These are phyloP conservation scores for Sapayoa aenigma DNA, from an alignment of 2,113 vertebrate genomes.

Conservation along the genomic window DNA sequence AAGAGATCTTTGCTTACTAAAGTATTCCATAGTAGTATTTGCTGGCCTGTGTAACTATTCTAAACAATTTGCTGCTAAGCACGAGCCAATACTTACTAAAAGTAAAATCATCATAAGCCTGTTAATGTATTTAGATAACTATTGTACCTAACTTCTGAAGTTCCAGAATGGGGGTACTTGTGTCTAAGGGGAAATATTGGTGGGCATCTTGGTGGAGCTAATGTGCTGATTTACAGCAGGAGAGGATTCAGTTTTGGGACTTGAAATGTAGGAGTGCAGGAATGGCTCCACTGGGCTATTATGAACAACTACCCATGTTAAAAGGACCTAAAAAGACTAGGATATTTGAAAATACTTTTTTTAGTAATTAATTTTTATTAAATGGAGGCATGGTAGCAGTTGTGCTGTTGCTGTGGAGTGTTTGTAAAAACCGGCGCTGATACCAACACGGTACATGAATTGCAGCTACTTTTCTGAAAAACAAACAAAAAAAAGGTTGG, in stretches of 20 bases:
- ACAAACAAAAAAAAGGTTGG: not conserved
- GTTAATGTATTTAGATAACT: not conserved
- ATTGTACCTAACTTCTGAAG: not conserved
- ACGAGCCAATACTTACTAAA: not conserved
- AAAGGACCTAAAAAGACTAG: not conserved
- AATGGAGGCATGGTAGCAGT: not conserved
- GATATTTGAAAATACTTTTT: not conserved
- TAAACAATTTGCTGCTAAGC: not conserved
- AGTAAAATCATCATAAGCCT: not conserved
- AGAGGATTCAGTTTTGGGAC: not conserved
- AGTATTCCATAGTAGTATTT: not conserved
- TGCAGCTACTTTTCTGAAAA: not conserved
- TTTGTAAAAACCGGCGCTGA: not conserved
- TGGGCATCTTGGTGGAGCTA: not conserved
- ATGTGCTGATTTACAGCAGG: not conserved
- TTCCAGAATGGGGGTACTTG: not conserved
- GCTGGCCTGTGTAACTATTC: not conserved
- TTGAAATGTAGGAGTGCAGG: not conserved
- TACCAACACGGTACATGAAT: not conserved
- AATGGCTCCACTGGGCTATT: not conserved
- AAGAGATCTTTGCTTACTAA: not conserved
- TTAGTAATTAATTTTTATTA: not conserved
- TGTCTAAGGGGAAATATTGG: not conserved
- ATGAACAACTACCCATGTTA: not conserved
- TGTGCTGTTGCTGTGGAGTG: not conserved